A percentile compares a stretch with the other conserved stretches of the same genome.
phyloP scores from a whole-genome alignment of 2,797 vertebrate genomes.

The Perodicticus potto region DNA sequence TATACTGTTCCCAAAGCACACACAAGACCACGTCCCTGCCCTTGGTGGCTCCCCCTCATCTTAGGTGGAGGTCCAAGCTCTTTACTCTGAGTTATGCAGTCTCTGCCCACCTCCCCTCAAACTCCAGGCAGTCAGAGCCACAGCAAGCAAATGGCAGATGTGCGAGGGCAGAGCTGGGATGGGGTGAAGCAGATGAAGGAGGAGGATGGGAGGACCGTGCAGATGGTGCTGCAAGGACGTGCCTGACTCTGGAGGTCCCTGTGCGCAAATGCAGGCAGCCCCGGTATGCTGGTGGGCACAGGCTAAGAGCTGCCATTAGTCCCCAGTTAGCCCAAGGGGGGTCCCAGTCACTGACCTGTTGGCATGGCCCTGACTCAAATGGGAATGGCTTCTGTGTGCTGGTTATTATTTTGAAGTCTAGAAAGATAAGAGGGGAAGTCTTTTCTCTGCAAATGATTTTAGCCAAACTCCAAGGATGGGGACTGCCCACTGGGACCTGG shows the following conservation, averaged over 20 bases:
- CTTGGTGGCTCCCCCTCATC: neutral
- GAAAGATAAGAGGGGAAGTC: slow-evolving; percentile 42
- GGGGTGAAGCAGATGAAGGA: neutral
- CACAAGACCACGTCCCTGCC: neutral
- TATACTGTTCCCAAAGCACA: slow-evolving; percentile 2
- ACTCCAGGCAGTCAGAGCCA: neutral
- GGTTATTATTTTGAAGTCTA: slow-evolving; percentile 52
- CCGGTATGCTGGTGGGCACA: neutral
- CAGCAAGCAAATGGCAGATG: slow-evolving; percentile 13
- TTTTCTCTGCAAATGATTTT: slow-evolving; percentile 62
- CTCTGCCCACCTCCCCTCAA: neutral
- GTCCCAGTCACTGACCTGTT: neutral
- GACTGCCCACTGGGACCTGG: slow-evolving; percentile 37
- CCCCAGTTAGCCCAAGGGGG: neutral
- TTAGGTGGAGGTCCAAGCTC: neutral
- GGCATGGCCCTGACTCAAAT: neutral
- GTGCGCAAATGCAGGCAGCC: neutral
- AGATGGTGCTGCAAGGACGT: neutral
- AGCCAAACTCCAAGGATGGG: neutral
- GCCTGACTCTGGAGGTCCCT: neutral
- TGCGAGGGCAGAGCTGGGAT: neutral
- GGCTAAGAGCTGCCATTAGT: neutral
- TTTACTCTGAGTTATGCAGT: neutral
- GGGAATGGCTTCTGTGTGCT: slow-evolving; percentile 40
- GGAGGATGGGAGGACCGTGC: neutral